phyloP scores from a whole-genome alignment of 1,140 invertebrate genomes.

The Zeugodacus cucurbitae region DNA sequence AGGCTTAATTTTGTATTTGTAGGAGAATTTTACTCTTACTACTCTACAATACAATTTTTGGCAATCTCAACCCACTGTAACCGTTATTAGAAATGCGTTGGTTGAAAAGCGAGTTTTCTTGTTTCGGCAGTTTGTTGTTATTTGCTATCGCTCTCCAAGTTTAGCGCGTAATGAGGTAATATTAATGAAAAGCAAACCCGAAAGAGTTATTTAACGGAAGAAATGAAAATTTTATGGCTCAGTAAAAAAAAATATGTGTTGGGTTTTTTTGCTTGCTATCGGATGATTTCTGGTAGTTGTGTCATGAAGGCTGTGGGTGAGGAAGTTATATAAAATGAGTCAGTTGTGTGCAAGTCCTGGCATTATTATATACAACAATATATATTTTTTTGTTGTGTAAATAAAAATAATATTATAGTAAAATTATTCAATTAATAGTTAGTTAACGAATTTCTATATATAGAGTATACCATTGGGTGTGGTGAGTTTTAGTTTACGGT shows the following conservation, averaged over 20 bases:
- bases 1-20: no score
- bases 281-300: neutral
- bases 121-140: neutral
- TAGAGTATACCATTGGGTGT: no score
- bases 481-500: no score
- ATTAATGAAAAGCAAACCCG: neutral
- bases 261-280: neutral
- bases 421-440: no score
- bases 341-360: no score
- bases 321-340: neutral
- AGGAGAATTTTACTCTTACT: no score
- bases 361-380: no score
- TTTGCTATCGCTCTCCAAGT: neutral
- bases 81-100: slow-evolving; percentile 48
- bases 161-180: slow-evolving; percentile 14
- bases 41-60: no score
- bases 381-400: no score
- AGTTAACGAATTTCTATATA: no score
- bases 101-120: slow-evolving; percentile 42
- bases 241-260: neutral
- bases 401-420: no score
- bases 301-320: neutral
- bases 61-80: neutral
- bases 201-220: neutral
- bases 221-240: neutral